These are phyloP conservation scores for Lasioglossum lativentre DNA, from an alignment of 2,888 invertebrate genomes.

Conservation along the genomic window DNA sequence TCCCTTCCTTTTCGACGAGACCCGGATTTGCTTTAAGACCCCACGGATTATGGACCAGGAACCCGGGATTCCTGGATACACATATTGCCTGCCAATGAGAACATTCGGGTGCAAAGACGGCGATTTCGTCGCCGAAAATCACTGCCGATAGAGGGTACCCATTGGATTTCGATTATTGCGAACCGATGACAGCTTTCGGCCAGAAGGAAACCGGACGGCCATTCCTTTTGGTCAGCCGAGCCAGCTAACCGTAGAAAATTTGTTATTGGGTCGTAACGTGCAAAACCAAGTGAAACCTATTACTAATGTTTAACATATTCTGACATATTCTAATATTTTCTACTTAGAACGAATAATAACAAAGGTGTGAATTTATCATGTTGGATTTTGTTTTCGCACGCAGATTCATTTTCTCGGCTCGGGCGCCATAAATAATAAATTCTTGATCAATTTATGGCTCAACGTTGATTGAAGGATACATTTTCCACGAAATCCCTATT, in stretches of 20 bases:
- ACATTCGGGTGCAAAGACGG: constrained; percentile 2
- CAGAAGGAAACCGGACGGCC: background rate
- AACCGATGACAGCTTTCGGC: background rate
- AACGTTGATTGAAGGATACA: background rate
- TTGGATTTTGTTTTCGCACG: background rate
- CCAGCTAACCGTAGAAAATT: background rate
- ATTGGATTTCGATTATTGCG: constrained; percentile 1
- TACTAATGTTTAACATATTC: no score
- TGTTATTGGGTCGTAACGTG: no score
- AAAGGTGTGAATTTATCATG: background rate
- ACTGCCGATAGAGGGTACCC: background rate
- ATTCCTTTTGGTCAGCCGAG: background rate
- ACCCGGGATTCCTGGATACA: constrained; percentile 25
- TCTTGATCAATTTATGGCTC: background rate
- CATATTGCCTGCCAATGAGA: constrained; percentile 26
- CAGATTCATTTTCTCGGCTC: background rate
- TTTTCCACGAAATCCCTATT: background rate
- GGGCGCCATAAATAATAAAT: background rate
- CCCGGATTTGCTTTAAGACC: constrained; percentile 60
- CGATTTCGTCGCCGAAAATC: background rate
- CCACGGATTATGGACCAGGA: constrained; percentile 51
- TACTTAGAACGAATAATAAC: no score
- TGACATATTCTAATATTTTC: no score
- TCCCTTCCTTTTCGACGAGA: constrained; percentile 60
- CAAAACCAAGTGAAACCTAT: no score